Base-by-base conservation (phyloP, 2,888 invertebrate genomes). In the Antheraea yamamai region DNA sequence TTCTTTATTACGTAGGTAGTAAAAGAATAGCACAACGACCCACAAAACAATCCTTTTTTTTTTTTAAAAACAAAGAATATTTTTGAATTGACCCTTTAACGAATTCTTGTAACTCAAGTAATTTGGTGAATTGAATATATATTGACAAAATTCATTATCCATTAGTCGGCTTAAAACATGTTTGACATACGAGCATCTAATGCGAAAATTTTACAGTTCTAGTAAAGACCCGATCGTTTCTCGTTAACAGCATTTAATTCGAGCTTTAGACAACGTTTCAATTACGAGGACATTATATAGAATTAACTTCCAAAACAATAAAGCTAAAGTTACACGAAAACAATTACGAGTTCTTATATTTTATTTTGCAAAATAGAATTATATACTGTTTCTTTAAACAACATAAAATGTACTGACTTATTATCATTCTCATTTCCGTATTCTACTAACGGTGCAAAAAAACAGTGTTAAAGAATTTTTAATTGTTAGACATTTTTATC, bases 241-340 rank as follows among this genome's bases (percentile, higher is more conserved):
- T 30, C 64, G 70, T 70, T 70, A 70, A 39, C 39, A 70, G n/a
- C 39, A 20, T 70, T 70, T 70, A 70, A 70, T 70, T 70, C 39
- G 39, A 70, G 35, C 70, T 70, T 70, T 70, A 70, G 70, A 70
- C 70, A 39, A n/a, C 70, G 70, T 39, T 70, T n/a, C 70, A 70
- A 70, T 70, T 70, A 70, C 70, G 70, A 70, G 39, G 39, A 39
- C 39, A 39, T 70, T 70, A n/a, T 70, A 12, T 70, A 70, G n/a
- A 70, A 70, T 70, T 70, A 39, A 70, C 70, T 70, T 70, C 30
- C 70, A 70, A 39, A 39, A 70, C 70, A 70, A 70, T 70, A 70
- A 70, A 70, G 70, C 39, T 39, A 35, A n/a, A 70, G 39, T 35
- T 70, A 70, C 70, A 70, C 8, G 68, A 39, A 70, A 16, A 70